phyloP scores from a whole-genome alignment of 2,113 vertebrate genomes.

The Phylloscopus whistleri region DNA sequence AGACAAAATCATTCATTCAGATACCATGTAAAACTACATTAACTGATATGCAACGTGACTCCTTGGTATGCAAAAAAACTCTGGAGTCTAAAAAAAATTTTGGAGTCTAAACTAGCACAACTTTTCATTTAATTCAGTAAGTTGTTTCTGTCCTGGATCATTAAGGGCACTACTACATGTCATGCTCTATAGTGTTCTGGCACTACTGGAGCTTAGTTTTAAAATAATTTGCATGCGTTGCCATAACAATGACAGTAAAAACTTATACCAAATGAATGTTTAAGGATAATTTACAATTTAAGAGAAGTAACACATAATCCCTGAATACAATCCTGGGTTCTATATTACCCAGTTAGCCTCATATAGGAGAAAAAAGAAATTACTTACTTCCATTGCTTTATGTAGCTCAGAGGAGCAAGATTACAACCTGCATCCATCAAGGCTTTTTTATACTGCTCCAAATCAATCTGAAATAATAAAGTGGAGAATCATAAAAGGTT shows the following conservation, averaged over 20 bases:
- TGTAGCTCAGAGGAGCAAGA: constrained; percentile 91
- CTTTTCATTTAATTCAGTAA: neutral
- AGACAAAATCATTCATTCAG: neutral
- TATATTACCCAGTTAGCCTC: neutral
- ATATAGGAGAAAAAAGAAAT: neutral
- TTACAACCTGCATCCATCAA: constrained; percentile 88
- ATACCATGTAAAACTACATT: neutral
- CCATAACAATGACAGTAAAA: neutral
- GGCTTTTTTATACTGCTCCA: constrained; percentile 95
- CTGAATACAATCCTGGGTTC: neutral
- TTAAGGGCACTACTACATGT: neutral
- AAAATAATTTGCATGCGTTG: neutral
- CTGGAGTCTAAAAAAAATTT: neutral
- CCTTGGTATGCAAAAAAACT: neutral
- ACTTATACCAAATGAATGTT: neutral
- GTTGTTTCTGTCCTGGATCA: neutral
- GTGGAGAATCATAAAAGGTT: neutral
- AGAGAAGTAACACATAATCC: neutral
- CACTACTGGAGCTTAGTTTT: neutral
- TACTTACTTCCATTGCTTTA: constrained; percentile 99
- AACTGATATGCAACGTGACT: neutral
- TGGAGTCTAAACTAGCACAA: neutral
- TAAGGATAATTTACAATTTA: neutral
- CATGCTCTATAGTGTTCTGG: neutral
- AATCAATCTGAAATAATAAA: constrained; percentile 83